Conservation (phyloP, 2,888 invertebrate genomes). For the Troides oblongomaculatus region DNA sequence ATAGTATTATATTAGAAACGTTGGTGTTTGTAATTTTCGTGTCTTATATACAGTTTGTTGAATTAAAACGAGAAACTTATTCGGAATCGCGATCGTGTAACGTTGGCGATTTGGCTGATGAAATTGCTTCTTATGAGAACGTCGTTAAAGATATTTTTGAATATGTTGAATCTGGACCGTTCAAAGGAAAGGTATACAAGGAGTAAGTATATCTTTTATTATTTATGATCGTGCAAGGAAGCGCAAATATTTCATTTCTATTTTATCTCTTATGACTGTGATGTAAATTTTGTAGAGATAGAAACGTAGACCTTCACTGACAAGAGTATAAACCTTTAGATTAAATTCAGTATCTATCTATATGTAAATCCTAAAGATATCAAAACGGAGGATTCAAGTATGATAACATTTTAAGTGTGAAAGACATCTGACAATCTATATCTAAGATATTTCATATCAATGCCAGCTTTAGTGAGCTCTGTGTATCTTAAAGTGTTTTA, state of each 20-base stretch:
- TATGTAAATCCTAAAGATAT: constrained; percentile 5
- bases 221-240: background rate
- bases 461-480: constrained; percentile 37
- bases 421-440: constrained; percentile 32
- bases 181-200: constrained; percentile 79
- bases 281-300: background rate
- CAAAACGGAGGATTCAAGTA: constrained; percentile 16
- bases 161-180: constrained; percentile 66
- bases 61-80: constrained; percentile 38
- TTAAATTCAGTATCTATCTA: background rate
- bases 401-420: constrained; percentile 43
- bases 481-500: constrained; percentile 41
- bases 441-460: constrained; percentile 34
- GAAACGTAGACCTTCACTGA: background rate
- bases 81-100: constrained; percentile 45
- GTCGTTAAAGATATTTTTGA: constrained; percentile 76
- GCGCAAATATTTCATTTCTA: background rate
- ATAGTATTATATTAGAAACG: background rate
- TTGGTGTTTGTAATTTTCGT: constrained; percentile 32
- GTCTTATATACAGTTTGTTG: constrained; percentile 36
- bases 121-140: constrained; percentile 81
- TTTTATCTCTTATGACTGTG: background rate
- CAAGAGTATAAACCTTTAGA: background rate
- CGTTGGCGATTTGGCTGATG: constrained; percentile 56
- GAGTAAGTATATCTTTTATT: constrained; percentile 57